Percentiles rank a stretch among this genome's conserved stretches.
phyloP scores from a whole-genome alignment of 2,888 invertebrate genomes.

The Pecten maximus region DNA sequence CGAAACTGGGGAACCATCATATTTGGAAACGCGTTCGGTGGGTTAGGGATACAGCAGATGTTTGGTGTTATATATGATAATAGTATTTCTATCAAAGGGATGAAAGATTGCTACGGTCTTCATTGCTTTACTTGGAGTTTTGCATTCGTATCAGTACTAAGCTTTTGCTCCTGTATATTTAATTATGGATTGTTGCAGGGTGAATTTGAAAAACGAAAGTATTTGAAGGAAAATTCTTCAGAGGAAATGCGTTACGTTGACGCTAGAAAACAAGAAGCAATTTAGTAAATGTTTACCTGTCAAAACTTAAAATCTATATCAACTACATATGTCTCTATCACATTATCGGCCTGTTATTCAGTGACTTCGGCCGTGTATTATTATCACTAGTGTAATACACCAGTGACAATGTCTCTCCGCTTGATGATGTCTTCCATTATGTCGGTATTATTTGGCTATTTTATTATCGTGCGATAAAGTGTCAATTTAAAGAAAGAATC shows the following conservation, averaged over 20 bases:
- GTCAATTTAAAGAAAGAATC: no score
- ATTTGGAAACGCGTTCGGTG: slow-evolving; percentile 71
- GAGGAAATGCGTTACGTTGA: slow-evolving; percentile 5
- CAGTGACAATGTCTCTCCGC: no score
- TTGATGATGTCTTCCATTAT: no score
- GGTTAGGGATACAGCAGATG: slow-evolving; percentile 65
- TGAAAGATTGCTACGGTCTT: slow-evolving; percentile 69
- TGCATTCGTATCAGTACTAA: slow-evolving; percentile 67
- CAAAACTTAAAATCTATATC: no score
- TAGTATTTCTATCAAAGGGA: slow-evolving; percentile 61
- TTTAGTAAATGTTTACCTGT: no score
- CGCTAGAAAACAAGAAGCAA: background rate
- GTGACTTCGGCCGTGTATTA: no score
- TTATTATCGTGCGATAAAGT: no score
- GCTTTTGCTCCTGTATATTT: slow-evolving; percentile 67
- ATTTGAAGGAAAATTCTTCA: background rate
- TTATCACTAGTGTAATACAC: no score
- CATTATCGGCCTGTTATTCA: no score
- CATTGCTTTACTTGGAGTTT: slow-evolving; percentile 74
- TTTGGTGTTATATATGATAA: slow-evolving; percentile 71
- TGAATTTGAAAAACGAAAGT: background rate
- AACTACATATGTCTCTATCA: no score
- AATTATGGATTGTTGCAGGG: slow-evolving; percentile 66
- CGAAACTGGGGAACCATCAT: slow-evolving; percentile 75
- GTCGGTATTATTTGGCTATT: no score